Base-by-base conservation (phyloP, 2,888 invertebrate species). In the Meandrusa payeni region DNA sequence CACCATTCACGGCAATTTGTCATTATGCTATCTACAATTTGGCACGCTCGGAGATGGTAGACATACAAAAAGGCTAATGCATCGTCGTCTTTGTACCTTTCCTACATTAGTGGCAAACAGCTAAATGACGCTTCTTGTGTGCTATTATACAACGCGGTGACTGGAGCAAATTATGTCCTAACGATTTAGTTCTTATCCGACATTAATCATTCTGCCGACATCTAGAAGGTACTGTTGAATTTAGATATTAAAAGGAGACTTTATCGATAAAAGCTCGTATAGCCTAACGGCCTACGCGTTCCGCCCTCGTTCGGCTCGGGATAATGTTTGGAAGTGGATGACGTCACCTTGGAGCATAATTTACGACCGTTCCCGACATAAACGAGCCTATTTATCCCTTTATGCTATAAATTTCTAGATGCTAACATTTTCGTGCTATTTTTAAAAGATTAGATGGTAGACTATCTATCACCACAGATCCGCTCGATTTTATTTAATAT, bases 21-120 rank as follows among this genome's bases (percentile, higher is more conserved):
- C 64, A 63, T 63, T 59, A 57, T 54, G 62, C 63, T 66, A 70
- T 74, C 67, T 65, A 57, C 69, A 64, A 73, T 70, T 74, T 64
- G 64, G 60, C 69, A 76, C 57, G 69, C 64, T 51, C 56, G 57
- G 54, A 57, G 37, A 48, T 60, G 61, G 56, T 29, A 22, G 23
- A 36, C 19, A 12, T 32, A 44, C 44, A 53, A 48, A 49, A 49
- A 48, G 41, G 17, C 13, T 32, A 17, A 42, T 43, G 36, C 26
- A 27, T 3, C 22, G 37, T 37, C 9, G 32, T 11, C 33, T 33
- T 39, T 15, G 15, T 38, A 37, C 12, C 27, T 33, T 12, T 27
- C 38, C n/a, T 26, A 19, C 15, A 6, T 39, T 44, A 27, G 38
- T 44, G 20, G 44, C 11, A 1, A 19, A n/a, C n/a, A n/a, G n/a